Conservation (phyloP, 2,113 vertebrate genomes). For the Sapajus apella region DNA sequence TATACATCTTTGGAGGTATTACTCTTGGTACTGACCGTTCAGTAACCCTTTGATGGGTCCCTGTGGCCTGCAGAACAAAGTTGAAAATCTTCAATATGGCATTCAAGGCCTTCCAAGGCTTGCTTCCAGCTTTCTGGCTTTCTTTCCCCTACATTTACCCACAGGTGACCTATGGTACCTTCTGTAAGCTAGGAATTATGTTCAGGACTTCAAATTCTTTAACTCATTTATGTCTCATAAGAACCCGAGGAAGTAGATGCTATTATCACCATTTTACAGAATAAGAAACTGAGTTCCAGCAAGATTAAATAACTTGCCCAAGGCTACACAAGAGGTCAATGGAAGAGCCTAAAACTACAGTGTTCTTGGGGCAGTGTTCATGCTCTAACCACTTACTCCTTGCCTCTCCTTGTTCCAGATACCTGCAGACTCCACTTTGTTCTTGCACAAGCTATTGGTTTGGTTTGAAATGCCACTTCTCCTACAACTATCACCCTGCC, state of each 20-base stretch:
- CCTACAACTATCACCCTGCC: background rate
- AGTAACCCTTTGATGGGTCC: background rate
- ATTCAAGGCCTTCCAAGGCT: background rate
- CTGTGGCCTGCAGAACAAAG: background rate
- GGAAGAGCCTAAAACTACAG: background rate
- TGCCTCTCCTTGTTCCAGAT: background rate
- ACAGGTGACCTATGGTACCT: too few relatives aligned
- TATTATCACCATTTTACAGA: background rate
- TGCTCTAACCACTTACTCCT: fast-evolving
- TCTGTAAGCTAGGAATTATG: background rate
- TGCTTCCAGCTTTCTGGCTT: background rate
- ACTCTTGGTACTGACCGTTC: background rate
- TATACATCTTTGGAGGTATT: background rate
- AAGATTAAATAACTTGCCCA: background rate
- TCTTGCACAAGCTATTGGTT: background rate
- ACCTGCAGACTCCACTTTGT: background rate
- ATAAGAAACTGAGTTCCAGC: background rate
- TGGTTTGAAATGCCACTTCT: background rate
- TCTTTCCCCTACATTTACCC: background rate
- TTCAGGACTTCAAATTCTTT: background rate
- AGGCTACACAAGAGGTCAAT: background rate
- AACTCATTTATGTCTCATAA: background rate
- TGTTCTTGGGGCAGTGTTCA: fast-evolving
- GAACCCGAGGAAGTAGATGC: background rate
- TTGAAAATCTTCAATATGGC: background rate